Conservation (phyloP, 2,888 invertebrate species). For the Isotomurus palustris region DNA sequence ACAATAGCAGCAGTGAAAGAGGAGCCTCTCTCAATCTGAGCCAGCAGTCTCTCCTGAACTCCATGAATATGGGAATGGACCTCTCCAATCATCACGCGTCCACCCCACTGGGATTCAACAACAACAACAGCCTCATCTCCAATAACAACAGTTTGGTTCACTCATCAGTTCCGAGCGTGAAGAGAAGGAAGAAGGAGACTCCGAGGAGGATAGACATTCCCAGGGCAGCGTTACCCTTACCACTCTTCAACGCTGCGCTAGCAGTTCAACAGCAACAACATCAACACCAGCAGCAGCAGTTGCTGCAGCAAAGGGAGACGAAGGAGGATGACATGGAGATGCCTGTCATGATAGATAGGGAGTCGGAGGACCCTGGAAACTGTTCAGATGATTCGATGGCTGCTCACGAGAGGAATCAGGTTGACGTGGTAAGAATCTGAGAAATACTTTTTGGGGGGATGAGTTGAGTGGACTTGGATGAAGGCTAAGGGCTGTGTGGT, state of each 20-base stretch:
- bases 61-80: slow-evolving; percentile 40
- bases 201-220: slow-evolving; percentile 45
- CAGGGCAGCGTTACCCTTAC: slow-evolving; percentile 31
- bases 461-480: no score
- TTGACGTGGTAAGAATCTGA: slow-evolving; percentile 40
- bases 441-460: no score
- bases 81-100: slow-evolving; percentile 41
- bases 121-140: neutral
- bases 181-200: slow-evolving; percentile 46
- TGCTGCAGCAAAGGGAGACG: slow-evolving; percentile 10
- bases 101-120: slow-evolving; percentile 22
- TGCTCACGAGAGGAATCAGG: slow-evolving; percentile 43
- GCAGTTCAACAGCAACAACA: slow-evolving; percentile 28
- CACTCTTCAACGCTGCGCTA: slow-evolving; percentile 35
- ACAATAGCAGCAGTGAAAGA: slow-evolving; percentile 15
- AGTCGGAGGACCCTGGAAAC: slow-evolving; percentile 40
- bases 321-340: neutral
- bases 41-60: neutral
- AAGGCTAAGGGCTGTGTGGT: no score
- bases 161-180: slow-evolving; percentile 19
- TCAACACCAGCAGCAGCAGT: no score
- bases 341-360: neutral
- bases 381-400: slow-evolving; percentile 43
- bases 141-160: slow-evolving; percentile 16
- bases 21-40: slow-evolving; percentile 15